Conservation (phyloP, 2,888 invertebrate species). For the Zaprionus lineosus region DNA sequence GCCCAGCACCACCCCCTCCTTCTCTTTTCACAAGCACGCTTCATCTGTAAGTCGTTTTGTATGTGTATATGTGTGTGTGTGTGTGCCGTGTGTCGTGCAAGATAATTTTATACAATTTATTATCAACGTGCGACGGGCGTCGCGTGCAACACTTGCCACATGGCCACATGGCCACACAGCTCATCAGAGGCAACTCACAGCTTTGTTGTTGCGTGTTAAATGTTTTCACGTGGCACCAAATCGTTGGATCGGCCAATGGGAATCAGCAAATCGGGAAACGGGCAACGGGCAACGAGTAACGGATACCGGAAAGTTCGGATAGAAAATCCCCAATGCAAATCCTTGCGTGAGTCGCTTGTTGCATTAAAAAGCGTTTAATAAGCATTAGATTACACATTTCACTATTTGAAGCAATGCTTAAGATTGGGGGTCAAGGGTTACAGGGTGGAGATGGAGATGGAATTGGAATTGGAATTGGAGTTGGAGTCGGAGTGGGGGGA, state of each 20-base stretch:
- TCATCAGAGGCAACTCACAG: slow-evolving; percentile 43
- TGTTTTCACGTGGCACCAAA: slow-evolving; percentile 58
- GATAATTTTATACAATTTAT: slow-evolving; percentile 75
- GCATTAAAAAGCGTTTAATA: slow-evolving; percentile 75
- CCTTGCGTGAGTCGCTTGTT: slow-evolving; percentile 50
- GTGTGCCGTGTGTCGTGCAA: slow-evolving; percentile 67
- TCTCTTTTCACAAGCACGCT: neutral
- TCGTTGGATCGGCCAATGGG: slow-evolving; percentile 4
- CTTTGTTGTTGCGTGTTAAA: slow-evolving; percentile 62
- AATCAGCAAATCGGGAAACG: slow-evolving; percentile 25
- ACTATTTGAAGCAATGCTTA: slow-evolving; percentile 16
- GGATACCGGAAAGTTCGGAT: too few relatives aligned
- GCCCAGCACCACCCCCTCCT: slow-evolving; percentile 1
- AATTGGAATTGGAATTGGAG: too few relatives aligned
- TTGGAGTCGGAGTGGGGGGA: too few relatives aligned
- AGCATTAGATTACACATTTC: slow-evolving; percentile 70
- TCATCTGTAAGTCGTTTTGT: slow-evolving; percentile 12
- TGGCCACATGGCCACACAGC: slow-evolving; percentile 64
- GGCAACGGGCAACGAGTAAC: too few relatives aligned
- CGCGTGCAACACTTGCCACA: slow-evolving; percentile 75
- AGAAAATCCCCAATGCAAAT: slow-evolving; percentile 27
- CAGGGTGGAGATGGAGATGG: too few relatives aligned
- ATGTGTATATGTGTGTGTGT: too few relatives aligned
- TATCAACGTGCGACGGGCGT: slow-evolving; percentile 67
- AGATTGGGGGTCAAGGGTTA: too few relatives aligned